phyloP scores from a whole-genome alignment of 2,888 invertebrate genomes.

The Dryomyza anilis region DNA sequence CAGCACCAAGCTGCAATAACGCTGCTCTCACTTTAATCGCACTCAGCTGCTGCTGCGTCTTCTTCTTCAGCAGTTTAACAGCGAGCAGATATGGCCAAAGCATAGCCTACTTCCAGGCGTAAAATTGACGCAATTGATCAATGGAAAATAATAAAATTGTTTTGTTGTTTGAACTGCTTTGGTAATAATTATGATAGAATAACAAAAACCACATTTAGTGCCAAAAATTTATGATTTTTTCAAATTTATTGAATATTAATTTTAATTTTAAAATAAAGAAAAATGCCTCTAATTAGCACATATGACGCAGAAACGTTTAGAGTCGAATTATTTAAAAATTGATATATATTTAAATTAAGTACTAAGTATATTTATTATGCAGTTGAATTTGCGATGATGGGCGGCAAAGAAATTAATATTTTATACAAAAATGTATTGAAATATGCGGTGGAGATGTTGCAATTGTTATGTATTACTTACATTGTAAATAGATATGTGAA shows the following conservation, averaged over 20 bases:
- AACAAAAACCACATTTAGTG: conserved; percentile 1
- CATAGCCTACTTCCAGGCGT: conserved; percentile 24
- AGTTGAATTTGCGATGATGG: no score
- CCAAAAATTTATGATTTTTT: neutral
- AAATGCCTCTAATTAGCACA: neutral
- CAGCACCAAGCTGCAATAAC: conserved; percentile 15
- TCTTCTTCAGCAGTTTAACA: neutral
- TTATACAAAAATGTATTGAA: conserved; percentile 8
- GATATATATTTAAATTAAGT: no score
- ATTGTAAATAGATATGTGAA: conserved; percentile 4
- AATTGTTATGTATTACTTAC: conserved; percentile 14
- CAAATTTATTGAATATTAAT: neutral
- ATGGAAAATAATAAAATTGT: neutral
- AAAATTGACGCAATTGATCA: conserved; percentile 8
- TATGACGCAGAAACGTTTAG: no score
- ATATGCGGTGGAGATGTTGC: no score
- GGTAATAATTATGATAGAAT: neutral
- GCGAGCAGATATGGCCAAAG: conserved; percentile 1
- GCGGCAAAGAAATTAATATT: neutral
- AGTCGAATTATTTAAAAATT: no score
- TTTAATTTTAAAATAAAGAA: neutral
- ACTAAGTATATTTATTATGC: no score
- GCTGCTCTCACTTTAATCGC: neutral
- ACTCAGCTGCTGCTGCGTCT: neutral
- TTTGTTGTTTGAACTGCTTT: conserved; percentile 3